Evolutionary conservation across 2,888 invertebrate genomes (phyloP), one percentile per base, ranked within the genome.

Genomic region (Rhingia campestris): DNA sequence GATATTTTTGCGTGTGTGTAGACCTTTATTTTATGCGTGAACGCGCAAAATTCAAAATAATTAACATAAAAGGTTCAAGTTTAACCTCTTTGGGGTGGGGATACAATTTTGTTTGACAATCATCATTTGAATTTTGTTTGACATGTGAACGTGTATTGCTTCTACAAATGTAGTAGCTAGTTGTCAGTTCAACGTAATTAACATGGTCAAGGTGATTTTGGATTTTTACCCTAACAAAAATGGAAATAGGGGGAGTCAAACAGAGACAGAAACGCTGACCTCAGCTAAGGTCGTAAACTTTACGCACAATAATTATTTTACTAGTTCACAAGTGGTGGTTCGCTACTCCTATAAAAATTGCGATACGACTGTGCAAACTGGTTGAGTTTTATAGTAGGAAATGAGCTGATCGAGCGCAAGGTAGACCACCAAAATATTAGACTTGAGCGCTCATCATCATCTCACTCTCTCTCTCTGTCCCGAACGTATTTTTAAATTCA

Each of bases 31-130:
- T 5, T 56, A 22, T 41, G 51, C 43, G 64, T 39, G 39, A 47
- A 53, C 51, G 67, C 64, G 67, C 67, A 73, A 82, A 67, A 82
- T 49, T 58, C 43, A 64, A 63, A 53, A 45, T 53, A 58, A 69
- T 82, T 82, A 63, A 58, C 67, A 82, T 82, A 73, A 82, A 82
- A 82, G 79, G 82, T 82, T 79, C 73, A 79, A 79, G 61, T 64
- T 64, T 64, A 79, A 54, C 82, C 82, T 77, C 74, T 58, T 58
- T 58, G 73, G 59, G 53, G 54, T 58, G 73, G 59, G 53, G 54
- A 67, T 33, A 41, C 39, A 32, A 9, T 49, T 47, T 45, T 22
- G 22, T 58, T 74, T 74, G 67, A 69, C 67, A 67, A 74, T 74
- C 74, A 80, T 54, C 67, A 47, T 14, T 37, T 58, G 51, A 51